These are phyloP conservation scores for Dipodomys spectabilis DNA, from an alignment of 2,113 vertebrate genomes.

Conservation along the genomic window DNA sequence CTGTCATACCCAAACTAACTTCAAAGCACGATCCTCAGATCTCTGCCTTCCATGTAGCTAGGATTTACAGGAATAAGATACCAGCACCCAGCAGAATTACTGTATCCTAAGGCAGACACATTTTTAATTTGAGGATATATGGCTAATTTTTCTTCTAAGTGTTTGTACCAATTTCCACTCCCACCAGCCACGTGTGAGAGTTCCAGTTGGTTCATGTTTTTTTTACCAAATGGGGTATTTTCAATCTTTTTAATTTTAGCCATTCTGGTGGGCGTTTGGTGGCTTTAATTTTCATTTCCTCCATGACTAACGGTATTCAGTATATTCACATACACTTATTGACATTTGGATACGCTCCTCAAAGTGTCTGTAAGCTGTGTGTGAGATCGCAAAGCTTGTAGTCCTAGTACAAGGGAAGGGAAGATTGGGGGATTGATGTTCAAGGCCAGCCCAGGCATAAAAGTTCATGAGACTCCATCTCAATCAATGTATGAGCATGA, in stretches of 20 bases:
- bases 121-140: slow-evolving; percentile 32
- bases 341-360: slow-evolving; percentile 3
- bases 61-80: too few species aligned
- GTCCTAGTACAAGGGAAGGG: too few species aligned
- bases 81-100: neutral
- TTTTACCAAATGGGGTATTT: slow-evolving; percentile 30
- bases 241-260: slow-evolving; percentile 66
- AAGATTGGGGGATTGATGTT: too few species aligned
- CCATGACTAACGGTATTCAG: slow-evolving; percentile 18
- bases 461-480: too few species aligned
- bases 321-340: neutral
- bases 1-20: too few species aligned
- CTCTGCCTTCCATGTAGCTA: too few species aligned
- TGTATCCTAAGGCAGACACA: neutral
- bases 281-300: slow-evolving; percentile 49
- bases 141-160: slow-evolving; percentile 3
- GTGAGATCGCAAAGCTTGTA: too few species aligned
- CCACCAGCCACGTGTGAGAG: neutral
- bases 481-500: too few species aligned
- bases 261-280: slow-evolving; percentile 39
- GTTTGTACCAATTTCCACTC: slow-evolving; percentile 13
- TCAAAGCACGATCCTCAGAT: too few species aligned
- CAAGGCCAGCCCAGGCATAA: too few species aligned
- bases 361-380: neutral
- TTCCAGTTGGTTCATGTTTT: neutral